Evolutionary conservation across 1,140 invertebrate species (phyloP).

Genomic region (Tachypleus tridentatus): DNA sequence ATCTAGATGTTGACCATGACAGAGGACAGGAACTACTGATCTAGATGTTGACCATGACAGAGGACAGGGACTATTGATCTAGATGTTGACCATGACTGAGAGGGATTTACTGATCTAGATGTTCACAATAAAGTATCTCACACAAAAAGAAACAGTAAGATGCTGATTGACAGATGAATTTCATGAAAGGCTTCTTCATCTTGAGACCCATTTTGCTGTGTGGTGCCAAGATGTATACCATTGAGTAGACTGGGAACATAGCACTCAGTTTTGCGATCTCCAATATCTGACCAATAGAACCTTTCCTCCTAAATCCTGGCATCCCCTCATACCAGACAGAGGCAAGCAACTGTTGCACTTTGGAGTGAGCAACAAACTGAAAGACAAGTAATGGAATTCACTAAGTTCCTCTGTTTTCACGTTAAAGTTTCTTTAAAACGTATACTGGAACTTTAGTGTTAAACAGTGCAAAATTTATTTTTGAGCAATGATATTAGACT

Average conservation of each 20-base stretch:
- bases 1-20: too few relatives aligned
- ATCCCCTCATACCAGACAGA: conserved; percentile 87
- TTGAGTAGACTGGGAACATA: conserved; percentile 73
- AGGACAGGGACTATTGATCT: neutral
- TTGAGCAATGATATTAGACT: too few relatives aligned
- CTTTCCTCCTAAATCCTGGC: conserved; percentile 70
- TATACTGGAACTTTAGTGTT: too few relatives aligned
- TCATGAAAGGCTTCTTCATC: conserved; percentile 86
- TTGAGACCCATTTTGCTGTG: conserved; percentile 62
- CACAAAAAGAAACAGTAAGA: conserved; percentile 82
- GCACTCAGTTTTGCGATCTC: conserved; percentile 62
- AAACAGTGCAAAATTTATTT: too few relatives aligned
- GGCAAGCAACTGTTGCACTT: conserved; percentile 77
- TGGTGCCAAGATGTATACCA: conserved; percentile 72
- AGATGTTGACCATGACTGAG: too few relatives aligned
- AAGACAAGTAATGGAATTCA: conserved; percentile 26
- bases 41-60: too few relatives aligned
- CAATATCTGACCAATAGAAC: conserved; percentile 55
- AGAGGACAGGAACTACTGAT: too few relatives aligned
- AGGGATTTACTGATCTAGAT: conserved; percentile 13
- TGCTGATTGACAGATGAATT: conserved; percentile 81
- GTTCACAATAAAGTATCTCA: conserved; percentile 18
- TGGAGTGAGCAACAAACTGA: conserved; percentile 85
- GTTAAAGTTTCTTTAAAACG: conserved; percentile 3
- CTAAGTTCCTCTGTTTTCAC: neutral